Percentiles rank a stretch among this genome's conserved stretches.
Evolutionary conservation across 2,888 invertebrate species (phyloP).

Genomic region (Teleogryllus oceanicus): DNA sequence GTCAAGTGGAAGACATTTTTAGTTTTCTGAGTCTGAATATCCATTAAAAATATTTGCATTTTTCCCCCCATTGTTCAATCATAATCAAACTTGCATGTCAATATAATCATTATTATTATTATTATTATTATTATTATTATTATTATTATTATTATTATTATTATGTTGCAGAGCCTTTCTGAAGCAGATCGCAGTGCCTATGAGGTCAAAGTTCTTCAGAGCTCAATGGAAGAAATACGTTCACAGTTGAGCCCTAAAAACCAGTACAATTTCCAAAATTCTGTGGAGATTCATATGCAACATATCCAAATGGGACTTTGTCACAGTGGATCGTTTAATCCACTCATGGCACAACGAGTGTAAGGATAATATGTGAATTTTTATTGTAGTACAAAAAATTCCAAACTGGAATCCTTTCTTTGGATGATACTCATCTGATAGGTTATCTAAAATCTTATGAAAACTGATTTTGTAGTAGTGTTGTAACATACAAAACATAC

Average conservation of each 20-base stretch:
- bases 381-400: no score
- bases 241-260: conserved; percentile 71
- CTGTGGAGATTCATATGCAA: conserved; percentile 88
- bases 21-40: no score
- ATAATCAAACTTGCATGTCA: no score
- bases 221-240: conserved; percentile 86
- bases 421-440: no score
- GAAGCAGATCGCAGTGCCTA: conserved; percentile 84
- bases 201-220: conserved; percentile 84
- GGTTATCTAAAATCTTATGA: no score
- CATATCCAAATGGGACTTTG: conserved; percentile 61
- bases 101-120: neutral
- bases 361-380: neutral
- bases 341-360: conserved; percentile 31
- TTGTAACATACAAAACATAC: no score
- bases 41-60: no score
- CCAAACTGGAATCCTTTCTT: no score
- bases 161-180: conserved; percentile 55
- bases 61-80: no score
- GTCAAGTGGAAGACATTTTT: no score
- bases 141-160: no score
- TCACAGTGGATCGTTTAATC: conserved; percentile 29
- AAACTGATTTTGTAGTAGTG: no score
- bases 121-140: conserved; percentile 25
- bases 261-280: conserved; percentile 75